These are phyloP conservation scores for Proisotoma minuta DNA, from an alignment of 2,888 invertebrate species.

Conservation along the genomic window DNA sequence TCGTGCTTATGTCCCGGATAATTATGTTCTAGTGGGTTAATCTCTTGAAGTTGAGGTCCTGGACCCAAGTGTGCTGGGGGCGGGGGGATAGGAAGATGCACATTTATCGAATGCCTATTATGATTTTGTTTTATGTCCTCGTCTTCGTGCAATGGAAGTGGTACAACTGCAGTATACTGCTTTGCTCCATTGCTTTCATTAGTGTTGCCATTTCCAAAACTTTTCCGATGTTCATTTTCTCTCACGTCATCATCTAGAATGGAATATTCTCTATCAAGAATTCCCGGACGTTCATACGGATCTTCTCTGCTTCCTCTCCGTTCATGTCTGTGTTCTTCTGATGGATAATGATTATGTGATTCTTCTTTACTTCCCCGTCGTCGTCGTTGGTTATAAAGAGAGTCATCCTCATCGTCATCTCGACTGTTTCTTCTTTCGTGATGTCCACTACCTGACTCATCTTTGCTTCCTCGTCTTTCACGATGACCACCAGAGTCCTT, in stretches of 20 bases:
- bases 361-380: too few species aligned
- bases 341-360: too few species aligned
- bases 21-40: neutral
- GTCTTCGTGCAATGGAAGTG: neutral
- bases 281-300: too few species aligned
- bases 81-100: neutral
- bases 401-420: neutral
- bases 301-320: too few species aligned
- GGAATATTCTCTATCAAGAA: too few species aligned
- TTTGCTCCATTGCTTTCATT: too few species aligned
- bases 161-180: neutral
- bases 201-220: too few species aligned
- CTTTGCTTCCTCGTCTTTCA: neutral
- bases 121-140: neutral
- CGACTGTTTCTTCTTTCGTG: neutral
- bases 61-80: neutral
- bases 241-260: too few species aligned
- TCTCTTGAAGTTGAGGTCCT: neutral
- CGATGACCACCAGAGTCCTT: neutral
- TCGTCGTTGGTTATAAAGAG: neutral
- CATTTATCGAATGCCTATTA: neutral
- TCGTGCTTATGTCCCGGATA: constrained; percentile 8
- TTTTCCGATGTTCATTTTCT: too few species aligned
- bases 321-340: too few species aligned
- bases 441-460: neutral